Conservation (phyloP, 2,888 invertebrate species). For the Polyommatus iphigenia region DNA sequence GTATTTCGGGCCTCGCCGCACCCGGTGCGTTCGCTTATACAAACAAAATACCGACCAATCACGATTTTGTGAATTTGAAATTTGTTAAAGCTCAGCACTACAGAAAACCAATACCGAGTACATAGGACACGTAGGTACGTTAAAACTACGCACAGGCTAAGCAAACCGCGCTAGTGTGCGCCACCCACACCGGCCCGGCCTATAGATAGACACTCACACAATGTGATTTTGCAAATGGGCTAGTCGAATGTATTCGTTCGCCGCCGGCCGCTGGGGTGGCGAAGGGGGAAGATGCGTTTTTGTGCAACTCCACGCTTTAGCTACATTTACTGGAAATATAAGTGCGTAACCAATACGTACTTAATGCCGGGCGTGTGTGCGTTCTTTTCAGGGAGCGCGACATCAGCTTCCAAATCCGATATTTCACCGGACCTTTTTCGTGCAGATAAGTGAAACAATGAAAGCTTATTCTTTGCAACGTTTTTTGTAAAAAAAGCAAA, state of each 20-base stretch:
- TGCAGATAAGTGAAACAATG: conserved; percentile 26
- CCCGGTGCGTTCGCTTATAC: conserved; percentile 64
- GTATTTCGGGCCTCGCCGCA: conserved; percentile 60
- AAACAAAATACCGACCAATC: conserved; percentile 78
- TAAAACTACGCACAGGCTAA: conserved; percentile 77
- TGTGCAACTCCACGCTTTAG: conserved; percentile 69
- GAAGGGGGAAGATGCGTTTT: conserved; percentile 76
- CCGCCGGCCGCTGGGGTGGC: conserved; percentile 61
- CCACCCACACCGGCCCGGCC: conserved; percentile 47
- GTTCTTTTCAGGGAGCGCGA: conserved; percentile 42
- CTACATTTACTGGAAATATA: conserved; percentile 72
- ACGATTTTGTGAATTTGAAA: conserved; percentile 80
- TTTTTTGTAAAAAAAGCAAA: neutral
- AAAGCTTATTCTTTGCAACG: neutral
- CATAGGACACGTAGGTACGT: conserved; percentile 50
- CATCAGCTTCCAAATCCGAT: conserved; percentile 43
- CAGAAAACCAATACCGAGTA: conserved; percentile 77
- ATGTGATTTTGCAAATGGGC: conserved; percentile 78
- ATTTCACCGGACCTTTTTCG: conserved; percentile 41
- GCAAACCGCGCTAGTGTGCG: conserved; percentile 61
- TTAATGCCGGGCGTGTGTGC: conserved; percentile 46
- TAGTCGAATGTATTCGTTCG: conserved; percentile 79
- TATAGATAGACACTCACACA: conserved; percentile 70
- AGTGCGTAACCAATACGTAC: conserved; percentile 67
- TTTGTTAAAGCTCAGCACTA: conserved; percentile 75